These are phyloP conservation scores for Pachyseris speciosa DNA, from an alignment of 64 coral and sea anemone genomes.

Conservation along the genomic window DNA sequence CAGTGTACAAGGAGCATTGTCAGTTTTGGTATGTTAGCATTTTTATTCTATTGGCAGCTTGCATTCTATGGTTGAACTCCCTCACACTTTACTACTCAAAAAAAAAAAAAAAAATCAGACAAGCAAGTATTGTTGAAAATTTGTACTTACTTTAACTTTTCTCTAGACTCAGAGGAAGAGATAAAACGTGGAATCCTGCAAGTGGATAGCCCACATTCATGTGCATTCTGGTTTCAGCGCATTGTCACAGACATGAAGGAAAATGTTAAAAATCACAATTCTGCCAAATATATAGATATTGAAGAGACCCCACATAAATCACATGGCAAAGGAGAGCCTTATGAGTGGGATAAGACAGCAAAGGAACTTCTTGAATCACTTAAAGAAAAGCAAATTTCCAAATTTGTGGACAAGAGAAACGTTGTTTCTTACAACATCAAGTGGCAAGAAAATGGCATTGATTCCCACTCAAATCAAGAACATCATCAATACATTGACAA, in stretches of 20 bases:
- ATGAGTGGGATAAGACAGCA: constrained; percentile 67
- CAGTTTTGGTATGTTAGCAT: too few species aligned
- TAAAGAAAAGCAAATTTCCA: constrained; percentile 69
- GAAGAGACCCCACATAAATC: constrained; percentile 49
- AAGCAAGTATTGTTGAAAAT: too few species aligned
- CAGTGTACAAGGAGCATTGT: too few species aligned
- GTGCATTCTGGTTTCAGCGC: constrained; percentile 78
- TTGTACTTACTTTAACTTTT: not conserved
- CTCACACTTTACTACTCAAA: too few species aligned
- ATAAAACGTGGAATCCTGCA: constrained; percentile 69
- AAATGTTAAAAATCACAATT: constrained; percentile 53
- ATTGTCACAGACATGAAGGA: constrained; percentile 84
- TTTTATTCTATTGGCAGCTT: too few species aligned
- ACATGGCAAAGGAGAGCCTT: constrained; percentile 14
- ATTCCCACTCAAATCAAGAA: constrained; percentile 40
- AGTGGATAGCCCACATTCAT: constrained; percentile 14
- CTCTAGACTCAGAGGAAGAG: constrained; percentile 76
- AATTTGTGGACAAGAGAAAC: constrained; percentile 44
- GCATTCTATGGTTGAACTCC: too few species aligned
- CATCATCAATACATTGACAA: constrained; percentile 74
- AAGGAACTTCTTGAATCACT: constrained; percentile 78
- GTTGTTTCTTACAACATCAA: constrained; percentile 70
- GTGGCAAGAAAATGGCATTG: constrained; percentile 67
- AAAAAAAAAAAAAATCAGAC: too few species aligned
- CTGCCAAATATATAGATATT: constrained; percentile 81